Percentiles rank a stretch among this genome's conserved stretches.
These are phyloP conservation scores for Turritopsis rubra DNA, from an alignment of 30 jellyfish, hydroid and myxozoan species.

Conservation along the genomic window DNA sequence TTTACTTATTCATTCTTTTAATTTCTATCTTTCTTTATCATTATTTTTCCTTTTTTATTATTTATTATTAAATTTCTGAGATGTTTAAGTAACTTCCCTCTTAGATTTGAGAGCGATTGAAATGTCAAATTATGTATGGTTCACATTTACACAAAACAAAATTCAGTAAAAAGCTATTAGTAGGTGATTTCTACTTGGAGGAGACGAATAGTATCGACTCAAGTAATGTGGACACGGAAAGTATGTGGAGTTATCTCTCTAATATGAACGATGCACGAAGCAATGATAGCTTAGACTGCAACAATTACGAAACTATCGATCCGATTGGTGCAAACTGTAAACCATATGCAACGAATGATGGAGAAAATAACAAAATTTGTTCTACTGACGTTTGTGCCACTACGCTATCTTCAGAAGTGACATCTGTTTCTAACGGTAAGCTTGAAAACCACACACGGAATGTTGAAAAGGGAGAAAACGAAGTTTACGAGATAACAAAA, in stretches of 20 bases:
- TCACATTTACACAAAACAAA: background rate
- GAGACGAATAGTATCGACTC: conserved; percentile 2
- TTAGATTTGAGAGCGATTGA: background rate
- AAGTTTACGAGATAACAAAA: background rate
- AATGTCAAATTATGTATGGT: background rate
- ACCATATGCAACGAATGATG: background rate
- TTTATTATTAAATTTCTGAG: background rate
- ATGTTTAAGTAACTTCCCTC: background rate
- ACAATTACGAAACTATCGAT: background rate
- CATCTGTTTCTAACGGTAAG: background rate
- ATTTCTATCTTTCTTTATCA: background rate
- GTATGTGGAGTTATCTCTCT: background rate
- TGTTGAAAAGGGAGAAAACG: background rate
- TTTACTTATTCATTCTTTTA: too few relatives aligned
- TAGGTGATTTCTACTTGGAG: background rate
- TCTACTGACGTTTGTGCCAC: background rate
- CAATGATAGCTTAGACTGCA: background rate
- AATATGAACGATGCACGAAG: background rate
- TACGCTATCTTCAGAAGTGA: too few relatives aligned
- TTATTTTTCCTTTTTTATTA: background rate
- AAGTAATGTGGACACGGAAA: conserved; percentile 1
- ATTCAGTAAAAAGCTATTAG: background rate
- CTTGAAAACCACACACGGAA: background rate
- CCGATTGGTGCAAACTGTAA: background rate
- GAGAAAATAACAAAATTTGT: background rate